Percentiles rank a stretch among this genome's conserved stretches.
These are phyloP conservation scores for Crambe crambe DNA, from an alignment of 37 sponge, comb jelly and placozoan species.

Conservation along the genomic window DNA sequence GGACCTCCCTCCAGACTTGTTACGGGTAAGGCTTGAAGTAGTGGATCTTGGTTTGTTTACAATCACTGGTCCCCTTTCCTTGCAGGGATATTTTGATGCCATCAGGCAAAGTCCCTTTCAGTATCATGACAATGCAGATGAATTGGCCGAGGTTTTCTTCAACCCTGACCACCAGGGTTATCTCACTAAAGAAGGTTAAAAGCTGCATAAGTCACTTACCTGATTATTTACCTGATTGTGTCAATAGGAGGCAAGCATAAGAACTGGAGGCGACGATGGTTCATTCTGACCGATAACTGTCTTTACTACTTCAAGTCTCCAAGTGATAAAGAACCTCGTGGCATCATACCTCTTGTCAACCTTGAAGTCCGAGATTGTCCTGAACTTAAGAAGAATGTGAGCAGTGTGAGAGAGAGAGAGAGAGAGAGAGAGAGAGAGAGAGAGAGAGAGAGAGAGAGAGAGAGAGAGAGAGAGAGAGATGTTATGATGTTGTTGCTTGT, in stretches of 20 bases:
- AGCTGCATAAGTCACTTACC: neutral
- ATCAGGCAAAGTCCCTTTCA: conserved; percentile 71
- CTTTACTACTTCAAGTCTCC: conserved; percentile 91
- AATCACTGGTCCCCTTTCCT: no score
- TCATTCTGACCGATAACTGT: conserved; percentile 94
- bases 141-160: conserved; percentile 83
- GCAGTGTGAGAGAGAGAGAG: conserved; percentile 4
- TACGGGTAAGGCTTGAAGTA: conserved; percentile 40
- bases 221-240: neutral
- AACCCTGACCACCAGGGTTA: conserved; percentile 90
- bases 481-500: no score
- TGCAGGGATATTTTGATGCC: conserved; percentile 64
- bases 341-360: conserved; percentile 86
- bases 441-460: no score
- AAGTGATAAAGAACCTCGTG: conserved; percentile 75
- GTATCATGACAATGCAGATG: conserved; percentile 77
- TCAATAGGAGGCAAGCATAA: conserved; percentile 87
- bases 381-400: conserved; percentile 66
- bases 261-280: conserved; percentile 85
- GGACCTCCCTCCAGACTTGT: conserved; percentile 82
- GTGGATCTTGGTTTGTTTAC: neutral
- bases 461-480: no score
- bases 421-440: neutral
- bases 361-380: conserved; percentile 55
- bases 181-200: conserved; percentile 77